These are phyloP conservation scores for Microcebus ravelobensis DNA, from an alignment of 2,113 vertebrate species.

Conservation along the genomic window DNA sequence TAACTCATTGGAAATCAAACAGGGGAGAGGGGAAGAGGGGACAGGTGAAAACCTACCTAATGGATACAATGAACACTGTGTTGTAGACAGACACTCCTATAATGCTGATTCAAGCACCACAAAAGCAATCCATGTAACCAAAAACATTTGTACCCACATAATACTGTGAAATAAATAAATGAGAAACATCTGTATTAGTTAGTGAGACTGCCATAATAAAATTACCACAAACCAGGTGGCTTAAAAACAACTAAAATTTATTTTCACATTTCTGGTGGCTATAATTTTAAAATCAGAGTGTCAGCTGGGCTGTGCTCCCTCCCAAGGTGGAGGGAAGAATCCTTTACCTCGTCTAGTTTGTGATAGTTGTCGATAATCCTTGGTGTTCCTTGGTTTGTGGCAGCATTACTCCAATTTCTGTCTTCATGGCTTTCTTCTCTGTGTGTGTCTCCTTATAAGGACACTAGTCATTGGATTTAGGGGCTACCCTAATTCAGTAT, in stretches of 20 bases:
- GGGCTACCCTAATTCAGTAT: neutral
- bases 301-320: neutral
- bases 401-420: neutral
- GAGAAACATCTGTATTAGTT: neutral
- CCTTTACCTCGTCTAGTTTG: neutral
- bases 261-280: neutral
- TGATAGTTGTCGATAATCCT: neutral
- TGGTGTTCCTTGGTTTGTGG: neutral
- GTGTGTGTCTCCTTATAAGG: neutral
- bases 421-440: neutral
- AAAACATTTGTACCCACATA: too few relatives aligned
- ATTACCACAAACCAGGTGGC: neutral
- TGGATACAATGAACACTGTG: too few relatives aligned
- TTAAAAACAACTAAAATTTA: neutral
- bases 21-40: too few relatives aligned
- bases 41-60: too few relatives aligned
- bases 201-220: neutral
- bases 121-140: too few relatives aligned
- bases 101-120: too few relatives aligned
- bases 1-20: too few relatives aligned
- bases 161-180: too few relatives aligned
- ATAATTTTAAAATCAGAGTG: neutral
- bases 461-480: neutral
- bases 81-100: too few relatives aligned
- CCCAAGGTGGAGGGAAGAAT: neutral